phyloP scores from a whole-genome alignment of 2,888 invertebrate species.

The Torymus aiolomorphi region DNA sequence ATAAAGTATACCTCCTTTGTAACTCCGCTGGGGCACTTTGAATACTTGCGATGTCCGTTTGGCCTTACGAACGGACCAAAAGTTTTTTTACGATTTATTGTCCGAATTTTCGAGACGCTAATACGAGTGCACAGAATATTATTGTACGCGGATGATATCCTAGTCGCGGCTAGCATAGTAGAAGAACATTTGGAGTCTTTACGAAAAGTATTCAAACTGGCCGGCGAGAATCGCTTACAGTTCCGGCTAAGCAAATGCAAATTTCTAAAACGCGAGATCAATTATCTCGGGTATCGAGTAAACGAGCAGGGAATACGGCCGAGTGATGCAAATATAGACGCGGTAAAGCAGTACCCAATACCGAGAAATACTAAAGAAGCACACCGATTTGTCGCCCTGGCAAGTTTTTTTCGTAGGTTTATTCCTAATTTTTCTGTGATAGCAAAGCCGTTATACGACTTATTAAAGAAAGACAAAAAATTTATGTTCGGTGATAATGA shows the following conservation, averaged over 20 bases:
- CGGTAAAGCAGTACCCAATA: slow-evolving; percentile 12
- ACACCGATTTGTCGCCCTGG: slow-evolving; percentile 34
- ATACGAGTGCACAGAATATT: slow-evolving; percentile 33
- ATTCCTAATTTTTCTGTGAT: slow-evolving; percentile 12
- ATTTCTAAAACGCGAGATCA: slow-evolving; percentile 21
- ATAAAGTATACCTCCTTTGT: slow-evolving; percentile 24
- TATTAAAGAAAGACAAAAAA: background rate
- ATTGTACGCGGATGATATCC: slow-evolving; percentile 47
- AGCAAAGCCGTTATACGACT: slow-evolving; percentile 23
- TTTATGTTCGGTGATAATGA: slow-evolving; percentile 56
- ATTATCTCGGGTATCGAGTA: slow-evolving; percentile 49
- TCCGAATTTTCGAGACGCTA: slow-evolving; percentile 20
- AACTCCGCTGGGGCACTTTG: background rate
- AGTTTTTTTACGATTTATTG: slow-evolving; percentile 23
- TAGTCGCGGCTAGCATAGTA: slow-evolving; percentile 28
- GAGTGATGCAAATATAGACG: slow-evolving; percentile 4
- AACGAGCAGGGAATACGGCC: background rate
- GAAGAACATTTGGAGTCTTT: slow-evolving; percentile 45
- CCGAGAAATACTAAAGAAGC: slow-evolving; percentile 32
- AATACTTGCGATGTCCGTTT: slow-evolving; percentile 6
- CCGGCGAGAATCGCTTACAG: slow-evolving; percentile 26
- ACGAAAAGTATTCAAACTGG: slow-evolving; percentile 41
- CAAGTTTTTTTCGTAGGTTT: slow-evolving; percentile 32
- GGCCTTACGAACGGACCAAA: slow-evolving; percentile 23
- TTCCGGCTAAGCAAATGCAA: slow-evolving; percentile 50